Conservation (phyloP, 2,888 invertebrate species). For the Leptarthrus brevirostris region DNA sequence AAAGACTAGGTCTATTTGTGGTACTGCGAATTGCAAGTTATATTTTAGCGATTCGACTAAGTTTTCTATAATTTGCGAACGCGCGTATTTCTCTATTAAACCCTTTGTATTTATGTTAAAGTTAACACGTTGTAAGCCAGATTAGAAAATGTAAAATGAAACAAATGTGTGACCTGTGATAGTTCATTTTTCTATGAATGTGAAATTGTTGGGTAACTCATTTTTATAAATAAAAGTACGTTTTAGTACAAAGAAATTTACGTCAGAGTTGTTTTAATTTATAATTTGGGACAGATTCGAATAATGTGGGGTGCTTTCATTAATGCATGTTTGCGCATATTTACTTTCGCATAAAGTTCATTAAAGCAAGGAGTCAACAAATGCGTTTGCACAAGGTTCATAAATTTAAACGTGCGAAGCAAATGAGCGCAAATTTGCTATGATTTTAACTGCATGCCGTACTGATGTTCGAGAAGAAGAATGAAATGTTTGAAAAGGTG, state of each 20-base stretch:
- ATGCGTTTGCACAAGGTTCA: too few relatives aligned
- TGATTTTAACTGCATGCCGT: too few relatives aligned
- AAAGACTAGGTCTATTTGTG: not conserved
- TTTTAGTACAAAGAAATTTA: constrained; percentile 33
- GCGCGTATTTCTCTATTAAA: constrained; percentile 1
- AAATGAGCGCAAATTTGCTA: too few relatives aligned
- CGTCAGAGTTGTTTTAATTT: too few relatives aligned
- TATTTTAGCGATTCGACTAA: not conserved
- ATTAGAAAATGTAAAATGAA: constrained; percentile 37
- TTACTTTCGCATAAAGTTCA: too few relatives aligned
- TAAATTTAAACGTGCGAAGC: too few relatives aligned
- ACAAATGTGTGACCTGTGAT: constrained; percentile 30
- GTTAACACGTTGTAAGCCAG: constrained; percentile 2
- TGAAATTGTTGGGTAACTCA: constrained; percentile 37
- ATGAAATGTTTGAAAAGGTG: too few relatives aligned
- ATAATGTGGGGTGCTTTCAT: too few relatives aligned
- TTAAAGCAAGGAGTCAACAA: too few relatives aligned
- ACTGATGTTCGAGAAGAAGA: too few relatives aligned
- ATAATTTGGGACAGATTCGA: too few relatives aligned
- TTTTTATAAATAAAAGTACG: constrained; percentile 43
- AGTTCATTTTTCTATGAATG: constrained; percentile 45
- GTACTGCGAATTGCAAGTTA: not conserved
- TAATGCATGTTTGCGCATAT: too few relatives aligned
- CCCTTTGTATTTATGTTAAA: constrained; percentile 19
- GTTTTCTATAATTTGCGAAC: not conserved